Evolutionary conservation across 2,888 invertebrate species (phyloP).

Genomic region (Hesperia comma): DNA sequence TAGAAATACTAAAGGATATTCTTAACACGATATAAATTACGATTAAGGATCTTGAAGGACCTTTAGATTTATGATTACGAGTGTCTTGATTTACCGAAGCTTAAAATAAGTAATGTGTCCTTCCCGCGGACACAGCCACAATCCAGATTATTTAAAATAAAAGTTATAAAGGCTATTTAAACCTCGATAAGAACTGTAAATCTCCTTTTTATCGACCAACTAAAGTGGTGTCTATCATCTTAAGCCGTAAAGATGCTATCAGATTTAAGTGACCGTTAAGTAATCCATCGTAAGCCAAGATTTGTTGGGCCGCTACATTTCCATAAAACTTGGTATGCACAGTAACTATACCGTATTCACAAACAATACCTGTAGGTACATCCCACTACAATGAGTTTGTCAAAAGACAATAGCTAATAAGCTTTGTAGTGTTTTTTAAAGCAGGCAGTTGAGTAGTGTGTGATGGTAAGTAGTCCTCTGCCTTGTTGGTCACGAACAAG

Average conservation of each 20-base stretch:
- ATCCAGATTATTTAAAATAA: constrained; percentile 19
- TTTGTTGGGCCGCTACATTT: constrained; percentile 12
- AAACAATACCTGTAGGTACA: too few relatives aligned
- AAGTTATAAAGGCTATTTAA: constrained; percentile 31
- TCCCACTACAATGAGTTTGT: too few relatives aligned
- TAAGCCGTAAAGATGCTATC: constrained; percentile 34
- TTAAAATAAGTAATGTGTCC: constrained; percentile 16
- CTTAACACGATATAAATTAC: constrained; percentile 23
- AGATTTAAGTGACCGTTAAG: neutral
- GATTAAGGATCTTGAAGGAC: constrained; percentile 18
- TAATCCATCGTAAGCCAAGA: constrained; percentile 9
- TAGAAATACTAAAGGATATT: constrained; percentile 21
- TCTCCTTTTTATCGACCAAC: constrained; percentile 15
- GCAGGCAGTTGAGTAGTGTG: too few relatives aligned
- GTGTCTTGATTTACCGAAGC: constrained; percentile 23
- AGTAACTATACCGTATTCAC: too few relatives aligned
- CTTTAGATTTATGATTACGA: constrained; percentile 26
- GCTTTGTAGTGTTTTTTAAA: too few relatives aligned
- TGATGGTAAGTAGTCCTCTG: too few relatives aligned
- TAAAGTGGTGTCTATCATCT: constrained; percentile 25
- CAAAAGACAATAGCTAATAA: too few relatives aligned
- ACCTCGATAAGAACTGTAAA: constrained; percentile 31
- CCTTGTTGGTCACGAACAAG: too few relatives aligned
- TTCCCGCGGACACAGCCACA: constrained; percentile 15
- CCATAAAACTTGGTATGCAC: too few relatives aligned